phyloP scores from a whole-genome alignment of 2,888 invertebrate genomes.

The Hirudinaria manillensis region DNA sequence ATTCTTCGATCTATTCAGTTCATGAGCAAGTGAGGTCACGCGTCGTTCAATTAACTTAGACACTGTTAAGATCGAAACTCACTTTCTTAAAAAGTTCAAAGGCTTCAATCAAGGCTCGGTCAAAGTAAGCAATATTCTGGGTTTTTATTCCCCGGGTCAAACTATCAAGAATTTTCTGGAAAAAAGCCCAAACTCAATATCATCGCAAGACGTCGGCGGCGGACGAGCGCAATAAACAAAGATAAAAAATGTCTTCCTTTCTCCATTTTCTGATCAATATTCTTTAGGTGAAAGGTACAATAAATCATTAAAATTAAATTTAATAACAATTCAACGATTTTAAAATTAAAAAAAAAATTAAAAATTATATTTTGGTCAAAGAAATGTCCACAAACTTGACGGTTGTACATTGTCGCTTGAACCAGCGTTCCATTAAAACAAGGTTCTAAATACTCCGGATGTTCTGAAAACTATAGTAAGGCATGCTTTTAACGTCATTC shows the following conservation, averaged over 20 bases:
- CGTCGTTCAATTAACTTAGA: background rate
- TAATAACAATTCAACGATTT: background rate
- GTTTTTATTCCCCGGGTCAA: conserved; percentile 33
- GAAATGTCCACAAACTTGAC: conserved; percentile 40
- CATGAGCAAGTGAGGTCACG: too few relatives aligned
- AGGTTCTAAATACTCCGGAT: conserved; percentile 68
- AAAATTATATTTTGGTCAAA: background rate
- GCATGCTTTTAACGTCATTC: background rate
- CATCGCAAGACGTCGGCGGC: background rate
- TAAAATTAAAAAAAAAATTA: background rate
- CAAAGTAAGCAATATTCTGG: conserved; percentile 69
- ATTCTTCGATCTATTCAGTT: background rate
- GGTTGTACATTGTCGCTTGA: conserved; percentile 66
- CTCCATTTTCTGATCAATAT: too few relatives aligned
- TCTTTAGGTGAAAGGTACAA: background rate
- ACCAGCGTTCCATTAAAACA: conserved; percentile 82
- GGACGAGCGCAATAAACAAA: background rate
- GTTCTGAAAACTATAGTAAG: conserved; percentile 62
- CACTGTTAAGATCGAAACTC: background rate
- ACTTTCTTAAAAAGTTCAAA: conserved; percentile 66
- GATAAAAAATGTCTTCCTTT: too few relatives aligned
- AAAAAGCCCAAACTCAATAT: too few relatives aligned
- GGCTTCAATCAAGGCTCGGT: conserved; percentile 72
- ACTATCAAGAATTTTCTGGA: conserved; percentile 16
- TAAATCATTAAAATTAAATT: background rate